Conservation (phyloP, 2,113 vertebrate genomes). For the Periophthalmodon schlosseri region DNA sequence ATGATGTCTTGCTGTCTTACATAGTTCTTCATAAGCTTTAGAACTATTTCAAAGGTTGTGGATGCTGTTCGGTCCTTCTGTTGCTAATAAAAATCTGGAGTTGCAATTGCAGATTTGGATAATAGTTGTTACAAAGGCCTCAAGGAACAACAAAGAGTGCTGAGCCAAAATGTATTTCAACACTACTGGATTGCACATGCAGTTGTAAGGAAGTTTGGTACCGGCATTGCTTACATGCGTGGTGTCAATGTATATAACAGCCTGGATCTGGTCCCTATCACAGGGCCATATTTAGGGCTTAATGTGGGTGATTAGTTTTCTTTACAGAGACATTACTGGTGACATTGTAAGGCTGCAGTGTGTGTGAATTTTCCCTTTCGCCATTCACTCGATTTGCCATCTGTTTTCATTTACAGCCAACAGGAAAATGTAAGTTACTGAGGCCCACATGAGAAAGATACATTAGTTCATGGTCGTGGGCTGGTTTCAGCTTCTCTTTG, state of each 20-base stretch:
- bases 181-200: constrained; percentile 42
- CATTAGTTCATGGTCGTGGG: constrained; percentile 38
- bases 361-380: constrained; percentile 19
- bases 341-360: constrained; percentile 22
- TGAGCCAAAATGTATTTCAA: constrained; percentile 50
- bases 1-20: constrained; percentile 19
- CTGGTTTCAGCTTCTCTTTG: constrained; percentile 36
- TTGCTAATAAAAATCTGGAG: constrained; percentile 77
- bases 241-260: constrained; percentile 36
- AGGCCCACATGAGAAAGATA: constrained; percentile 42
- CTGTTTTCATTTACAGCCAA: constrained; percentile 54
- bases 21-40: constrained; percentile 33
- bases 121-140: constrained; percentile 48
- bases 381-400: constrained; percentile 48
- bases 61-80: constrained; percentile 62
- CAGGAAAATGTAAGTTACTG: constrained; percentile 37
- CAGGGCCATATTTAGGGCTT: constrained; percentile 19
- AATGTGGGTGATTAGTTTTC: constrained; percentile 40
- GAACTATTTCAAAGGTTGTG: constrained; percentile 57
- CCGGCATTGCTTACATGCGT: constrained; percentile 12
- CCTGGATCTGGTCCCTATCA: constrained; percentile 20
- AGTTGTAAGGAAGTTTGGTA: constrained; percentile 28
- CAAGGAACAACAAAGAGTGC: constrained; percentile 36
- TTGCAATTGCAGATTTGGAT: constrained; percentile 49
- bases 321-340: constrained; percentile 30